Base-by-base conservation (phyloP, 2,888 invertebrate species). In the Dicranocentrus wangi region DNA sequence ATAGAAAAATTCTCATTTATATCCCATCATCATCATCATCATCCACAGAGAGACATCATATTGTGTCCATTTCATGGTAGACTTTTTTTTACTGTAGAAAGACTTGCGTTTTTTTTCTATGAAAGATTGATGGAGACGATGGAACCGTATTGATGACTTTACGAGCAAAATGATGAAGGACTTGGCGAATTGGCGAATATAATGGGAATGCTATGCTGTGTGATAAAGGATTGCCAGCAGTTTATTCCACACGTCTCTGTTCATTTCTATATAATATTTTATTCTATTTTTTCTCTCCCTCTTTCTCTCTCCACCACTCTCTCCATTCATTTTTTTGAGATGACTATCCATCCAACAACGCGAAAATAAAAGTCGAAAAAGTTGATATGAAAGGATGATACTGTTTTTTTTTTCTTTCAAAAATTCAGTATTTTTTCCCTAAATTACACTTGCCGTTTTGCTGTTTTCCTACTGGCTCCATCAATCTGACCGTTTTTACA, bases 61-160 rank as follows among this genome's bases (percentile, higher is more conserved):
- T 32, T 3, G 5, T 32, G 32, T 32, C 32, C 32, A 32, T 32
- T 3, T 10, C 3, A 32, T 7, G 32, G 17, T 51, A 17, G 21
- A 10, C 25, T 25, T 55, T 47, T 47, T 55, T 25, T 55, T 55
- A 10, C 21, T 19, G 19, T 19, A 51, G 19, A 15, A 55, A 23
- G 19, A 25, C 13, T n/a, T n/a, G n/a, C n/a, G 8, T 55, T 55
- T 55, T 55, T 55, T 19, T n/a, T 55, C 25, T 17, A 15, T 23
- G 25, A 21, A 55, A 23, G 55, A 55, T 55, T 55, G 55, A 55
- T 55, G 47, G 47, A 47, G n/a, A 32, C 25, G 55, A 55, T 55
- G 47, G 47, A 47, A 47, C 47, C 15, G 55, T 55, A 55, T 23
- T 55, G 55, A 55, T 55, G 55, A 25, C 25, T 55, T 55, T 55